Evolutionary conservation across 2,888 invertebrate genomes (phyloP).

Genomic region (Synergus umbraculus): DNA sequence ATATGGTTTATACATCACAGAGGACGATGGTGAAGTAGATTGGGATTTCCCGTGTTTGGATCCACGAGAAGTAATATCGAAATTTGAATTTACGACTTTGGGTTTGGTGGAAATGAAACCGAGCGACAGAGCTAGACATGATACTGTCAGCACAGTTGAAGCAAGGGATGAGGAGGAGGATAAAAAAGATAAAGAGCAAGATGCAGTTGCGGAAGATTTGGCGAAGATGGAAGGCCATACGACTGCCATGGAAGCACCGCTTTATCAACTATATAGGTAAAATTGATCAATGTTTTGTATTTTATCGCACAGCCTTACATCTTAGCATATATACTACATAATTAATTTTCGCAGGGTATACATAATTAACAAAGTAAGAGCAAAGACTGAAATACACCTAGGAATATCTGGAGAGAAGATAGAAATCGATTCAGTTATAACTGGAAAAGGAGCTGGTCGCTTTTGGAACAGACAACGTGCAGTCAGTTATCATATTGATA

Average conservation of each 20-base stretch:
- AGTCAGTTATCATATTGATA: conserved; percentile 91
- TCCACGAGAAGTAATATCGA: conserved; percentile 91
- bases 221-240: conserved; percentile 86
- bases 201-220: conserved; percentile 78
- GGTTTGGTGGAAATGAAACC: conserved; percentile 89
- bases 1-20: conserved; percentile 95
- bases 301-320: background rate
- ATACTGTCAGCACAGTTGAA: conserved; percentile 63
- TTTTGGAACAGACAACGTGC: conserved; percentile 85
- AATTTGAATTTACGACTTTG: conserved; percentile 94
- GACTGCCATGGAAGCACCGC: conserved; percentile 90
- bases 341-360: conserved; percentile 82
- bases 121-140: conserved; percentile 74
- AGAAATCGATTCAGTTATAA: conserved; percentile 89
- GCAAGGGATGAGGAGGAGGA: conserved; percentile 75
- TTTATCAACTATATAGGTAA: conserved; percentile 85
- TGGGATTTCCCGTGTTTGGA: conserved; percentile 95
- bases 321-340: background rate
- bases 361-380: conserved; percentile 88
- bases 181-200: conserved; percentile 64
- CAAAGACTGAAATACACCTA: conserved; percentile 90
- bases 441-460: conserved; percentile 72
- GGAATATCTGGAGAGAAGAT: conserved; percentile 94
- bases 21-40: conserved; percentile 97
- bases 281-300: conserved; percentile 39